A percentile compares a stretch with the other conserved stretches of the same genome.
Conservation (phyloP, 2,888 invertebrate species). For the Marasmarcha lunaedactyla region DNA sequence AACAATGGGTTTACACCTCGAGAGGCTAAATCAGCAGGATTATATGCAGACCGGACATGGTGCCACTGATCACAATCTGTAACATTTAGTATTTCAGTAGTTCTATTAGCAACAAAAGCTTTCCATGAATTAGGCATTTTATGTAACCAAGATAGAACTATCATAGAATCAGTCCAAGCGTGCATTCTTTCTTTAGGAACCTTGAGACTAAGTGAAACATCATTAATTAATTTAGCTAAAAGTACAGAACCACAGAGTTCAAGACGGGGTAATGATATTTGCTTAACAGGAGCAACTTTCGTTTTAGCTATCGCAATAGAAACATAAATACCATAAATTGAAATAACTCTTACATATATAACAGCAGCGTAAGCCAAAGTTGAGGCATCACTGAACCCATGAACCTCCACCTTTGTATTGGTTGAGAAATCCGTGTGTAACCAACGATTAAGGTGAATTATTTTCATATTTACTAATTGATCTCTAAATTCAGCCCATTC, state of each 20-base stretch:
- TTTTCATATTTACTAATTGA: background rate
- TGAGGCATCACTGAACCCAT: conserved; percentile 1
- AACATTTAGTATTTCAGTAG: background rate
- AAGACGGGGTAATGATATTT: conserved; percentile 1
- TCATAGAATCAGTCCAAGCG: background rate
- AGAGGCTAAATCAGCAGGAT: background rate
- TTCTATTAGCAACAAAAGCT: background rate
- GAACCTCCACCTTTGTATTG: background rate
- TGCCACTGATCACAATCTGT: background rate
- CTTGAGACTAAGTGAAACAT: background rate
- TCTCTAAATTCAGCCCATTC: background rate
- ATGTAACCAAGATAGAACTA: background rate
- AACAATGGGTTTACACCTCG: background rate
- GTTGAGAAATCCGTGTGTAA: too few species aligned
- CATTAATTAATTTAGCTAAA: background rate
- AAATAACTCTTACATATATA: background rate
- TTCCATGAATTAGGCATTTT: background rate
- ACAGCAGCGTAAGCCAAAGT: conserved; percentile 1
- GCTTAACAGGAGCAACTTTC: background rate
- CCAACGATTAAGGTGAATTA: background rate
- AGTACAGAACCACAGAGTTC: conserved; percentile 1
- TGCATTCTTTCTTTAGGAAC: background rate
- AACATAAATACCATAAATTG: background rate
- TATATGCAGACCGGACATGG: background rate
- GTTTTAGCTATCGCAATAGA: background rate